phyloP scores from a whole-genome alignment of 2,797 vertebrate species.

The Philypnodon macrostomus region DNA sequence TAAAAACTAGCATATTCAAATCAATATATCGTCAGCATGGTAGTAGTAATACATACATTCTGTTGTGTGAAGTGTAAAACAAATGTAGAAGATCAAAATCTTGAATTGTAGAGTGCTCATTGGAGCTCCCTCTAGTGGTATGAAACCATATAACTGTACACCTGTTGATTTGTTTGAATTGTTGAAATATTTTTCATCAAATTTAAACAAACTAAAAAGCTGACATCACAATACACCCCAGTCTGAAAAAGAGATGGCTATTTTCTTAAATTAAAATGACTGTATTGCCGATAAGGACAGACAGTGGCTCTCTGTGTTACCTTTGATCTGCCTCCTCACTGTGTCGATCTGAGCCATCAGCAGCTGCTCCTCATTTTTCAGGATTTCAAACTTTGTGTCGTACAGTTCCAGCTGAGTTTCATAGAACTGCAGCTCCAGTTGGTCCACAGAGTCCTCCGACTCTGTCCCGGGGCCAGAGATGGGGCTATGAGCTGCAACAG shows the following conservation, averaged over 20 bases:
- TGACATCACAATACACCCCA: too few species aligned
- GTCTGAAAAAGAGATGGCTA: too few species aligned
- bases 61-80: too few species aligned
- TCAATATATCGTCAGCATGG: too few species aligned
- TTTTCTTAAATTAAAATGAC: too few species aligned
- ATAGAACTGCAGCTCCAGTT: slow-evolving; percentile 90
- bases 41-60: too few species aligned
- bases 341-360: slow-evolving; percentile 86
- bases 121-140: slow-evolving; percentile 1
- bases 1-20: too few species aligned
- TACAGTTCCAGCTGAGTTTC: slow-evolving; percentile 90
- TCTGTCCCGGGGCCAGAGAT: slow-evolving; percentile 11
- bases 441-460: slow-evolving; percentile 70
- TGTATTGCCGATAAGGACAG: too few species aligned
- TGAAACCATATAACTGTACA: background rate
- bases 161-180: slow-evolving; percentile 4
- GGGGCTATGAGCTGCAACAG: slow-evolving; percentile 32
- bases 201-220: too few species aligned
- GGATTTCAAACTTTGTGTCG: slow-evolving; percentile 87
- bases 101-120: too few species aligned
- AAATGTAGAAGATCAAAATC: too few species aligned
- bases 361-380: slow-evolving; percentile 91
- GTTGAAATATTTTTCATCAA: too few species aligned
- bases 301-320: slow-evolving; percentile 72
- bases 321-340: slow-evolving; percentile 87